Base-by-base conservation (phyloP, 2,113 vertebrate species). In the Dicentrarchus labrax region DNA sequence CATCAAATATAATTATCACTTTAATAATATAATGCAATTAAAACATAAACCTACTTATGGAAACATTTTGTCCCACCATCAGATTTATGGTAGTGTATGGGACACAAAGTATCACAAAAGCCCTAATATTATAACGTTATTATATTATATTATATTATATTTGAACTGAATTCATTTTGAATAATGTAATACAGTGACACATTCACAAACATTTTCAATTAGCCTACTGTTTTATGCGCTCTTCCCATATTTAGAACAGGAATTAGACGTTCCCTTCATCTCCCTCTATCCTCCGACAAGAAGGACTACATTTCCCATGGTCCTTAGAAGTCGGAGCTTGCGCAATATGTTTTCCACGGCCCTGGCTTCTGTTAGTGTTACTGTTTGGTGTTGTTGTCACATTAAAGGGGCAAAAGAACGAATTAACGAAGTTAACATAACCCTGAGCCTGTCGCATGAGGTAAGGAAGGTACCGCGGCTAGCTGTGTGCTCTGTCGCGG, bases 291-390 rank as follows among this genome's bases (percentile, higher is more conserved):
- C 53, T 22, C 10, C 47, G 13, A 4, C 0, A 0, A 38, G 1
- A 17, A 60, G 39, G 48, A 94, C 93, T 93, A 90, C 89, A 72
- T 16, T 76, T 91, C 93, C 94, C 92, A 91, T 48, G 8, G 0
- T 81, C 15, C 93, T 50, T n/a, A 4, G 83, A 0, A 17, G 22
- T 62, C 38, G 59, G 92, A 80, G 89, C 76, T 86, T 94, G 94
- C 91, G 94, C 90, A 93, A 89, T 93, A 13, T 87, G 86, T 88
- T 89, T 88, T 86, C 45, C 68, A 72, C 85, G 89, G 94, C 87
- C 93, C 90, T 77, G 41, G 54, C 78, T 80, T 53, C 65, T 87
- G 47, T 76, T 48, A 48, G 88, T 85, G 76, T 81, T 13, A 13
- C 59, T 89, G 87, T 76, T 51, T 77, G 81, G 69, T 89, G 86